Conservation (phyloP, 2,113 vertebrate genomes). For the Lethenteron camtschaticum region DNA sequence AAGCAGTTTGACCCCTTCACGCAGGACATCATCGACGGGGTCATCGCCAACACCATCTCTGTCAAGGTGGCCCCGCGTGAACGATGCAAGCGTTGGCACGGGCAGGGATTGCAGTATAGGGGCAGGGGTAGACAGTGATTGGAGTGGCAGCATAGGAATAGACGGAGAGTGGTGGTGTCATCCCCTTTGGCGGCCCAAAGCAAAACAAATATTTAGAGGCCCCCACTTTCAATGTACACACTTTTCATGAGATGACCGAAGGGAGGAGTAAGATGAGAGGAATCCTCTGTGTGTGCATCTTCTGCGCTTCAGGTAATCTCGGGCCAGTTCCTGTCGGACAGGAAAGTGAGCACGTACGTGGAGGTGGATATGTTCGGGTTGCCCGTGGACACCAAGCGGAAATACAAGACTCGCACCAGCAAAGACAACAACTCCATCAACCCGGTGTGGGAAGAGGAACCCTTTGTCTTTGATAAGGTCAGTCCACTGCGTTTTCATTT, state of each 20-base stretch:
- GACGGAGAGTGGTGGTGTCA: too few relatives aligned
- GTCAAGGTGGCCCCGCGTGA: conserved; percentile 43
- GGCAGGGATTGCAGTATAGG: too few relatives aligned
- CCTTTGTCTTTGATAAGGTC: conserved; percentile 93
- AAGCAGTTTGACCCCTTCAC: conserved; percentile 95
- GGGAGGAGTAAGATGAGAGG: too few relatives aligned
- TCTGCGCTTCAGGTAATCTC: conserved; percentile 44
- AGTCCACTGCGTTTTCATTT: too few relatives aligned
- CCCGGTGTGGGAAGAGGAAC: conserved; percentile 85
- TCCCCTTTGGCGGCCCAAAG: too few relatives aligned
- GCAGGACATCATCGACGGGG: conserved; percentile 79
- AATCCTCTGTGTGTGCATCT: too few relatives aligned
- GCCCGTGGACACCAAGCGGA: conserved; percentile 70
- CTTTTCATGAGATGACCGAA: too few relatives aligned
- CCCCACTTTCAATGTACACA: too few relatives aligned
- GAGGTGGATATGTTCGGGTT: conserved; percentile 81
- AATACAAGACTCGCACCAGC: conserved; percentile 63
- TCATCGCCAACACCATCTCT: conserved; percentile 84
- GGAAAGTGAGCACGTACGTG: conserved; percentile 56
- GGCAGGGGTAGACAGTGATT: too few relatives aligned
- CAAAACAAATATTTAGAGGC: too few relatives aligned
- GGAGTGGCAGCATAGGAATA: too few relatives aligned
- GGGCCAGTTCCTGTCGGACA: conserved; percentile 82
- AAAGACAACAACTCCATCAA: conserved; percentile 60
- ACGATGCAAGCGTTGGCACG: too few relatives aligned